Conservation (phyloP, 30 jellyfish, hydroid and myxozoan genomes). For the Aurelia sp. region DNA sequence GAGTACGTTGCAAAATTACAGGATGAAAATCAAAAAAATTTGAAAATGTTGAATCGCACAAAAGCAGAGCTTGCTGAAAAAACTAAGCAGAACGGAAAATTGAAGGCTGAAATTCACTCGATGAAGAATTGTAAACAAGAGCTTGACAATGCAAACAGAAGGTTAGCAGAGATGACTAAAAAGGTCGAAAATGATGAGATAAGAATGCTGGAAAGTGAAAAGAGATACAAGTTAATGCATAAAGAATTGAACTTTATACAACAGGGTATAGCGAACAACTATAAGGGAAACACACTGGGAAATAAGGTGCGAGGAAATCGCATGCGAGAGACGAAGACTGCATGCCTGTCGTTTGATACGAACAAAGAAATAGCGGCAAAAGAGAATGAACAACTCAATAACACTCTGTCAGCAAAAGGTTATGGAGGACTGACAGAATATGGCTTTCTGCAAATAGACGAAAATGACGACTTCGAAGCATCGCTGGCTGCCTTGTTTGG, state of each 20-base stretch:
- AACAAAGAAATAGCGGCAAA: too few species aligned
- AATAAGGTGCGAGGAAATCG: not conserved
- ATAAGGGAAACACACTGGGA: not conserved
- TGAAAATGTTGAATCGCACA: not conserved
- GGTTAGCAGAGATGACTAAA: conserved; percentile 2
- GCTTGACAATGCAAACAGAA: not conserved
- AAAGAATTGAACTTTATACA: conserved; percentile 15
- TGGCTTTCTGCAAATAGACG: too few species aligned
- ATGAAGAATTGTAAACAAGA: not conserved
- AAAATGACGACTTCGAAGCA: too few species aligned
- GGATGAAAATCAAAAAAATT: not conserved
- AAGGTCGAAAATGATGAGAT: conserved; percentile 5
- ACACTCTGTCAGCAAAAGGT: too few species aligned
- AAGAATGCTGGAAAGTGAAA: conserved; percentile 12
- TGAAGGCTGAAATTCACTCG: not conserved
- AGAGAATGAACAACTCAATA: too few species aligned
- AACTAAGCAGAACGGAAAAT: not conserved
- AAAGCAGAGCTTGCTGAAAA: not conserved
- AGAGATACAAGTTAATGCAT: conserved; percentile 25
- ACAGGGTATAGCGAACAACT: not conserved
- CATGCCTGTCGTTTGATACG: too few species aligned
- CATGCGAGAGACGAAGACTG: not conserved
- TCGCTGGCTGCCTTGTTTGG: too few species aligned
- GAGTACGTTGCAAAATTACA: not conserved
- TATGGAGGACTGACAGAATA: too few species aligned